These are phyloP conservation scores for Catharus bicknelli DNA, from an alignment of 2,113 vertebrate species.

Conservation along the genomic window DNA sequence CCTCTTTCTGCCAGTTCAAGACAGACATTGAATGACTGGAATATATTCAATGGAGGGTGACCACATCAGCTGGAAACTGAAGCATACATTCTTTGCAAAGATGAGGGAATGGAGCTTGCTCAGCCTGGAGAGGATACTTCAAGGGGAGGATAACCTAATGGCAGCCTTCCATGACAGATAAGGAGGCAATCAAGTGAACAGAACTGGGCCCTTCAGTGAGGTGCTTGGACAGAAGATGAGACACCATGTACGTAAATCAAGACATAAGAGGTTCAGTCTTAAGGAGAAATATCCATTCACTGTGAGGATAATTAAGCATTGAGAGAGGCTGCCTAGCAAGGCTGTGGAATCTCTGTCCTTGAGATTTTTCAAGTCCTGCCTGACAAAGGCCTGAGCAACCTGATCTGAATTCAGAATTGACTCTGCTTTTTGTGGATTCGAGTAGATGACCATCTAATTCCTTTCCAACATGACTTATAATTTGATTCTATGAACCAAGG, in stretches of 20 bases:
- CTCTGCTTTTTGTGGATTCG: background rate
- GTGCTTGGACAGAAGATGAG: background rate
- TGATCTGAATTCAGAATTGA: background rate
- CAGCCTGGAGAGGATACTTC: background rate
- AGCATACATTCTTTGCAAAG: accelerated
- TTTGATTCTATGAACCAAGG: background rate
- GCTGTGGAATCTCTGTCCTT: background rate
- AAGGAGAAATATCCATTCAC: background rate
- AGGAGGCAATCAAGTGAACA: background rate
- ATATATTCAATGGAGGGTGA: background rate
- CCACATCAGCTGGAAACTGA: background rate
- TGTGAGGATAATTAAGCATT: background rate
- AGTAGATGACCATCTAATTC: background rate
- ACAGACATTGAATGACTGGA: background rate
- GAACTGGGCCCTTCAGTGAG: background rate
- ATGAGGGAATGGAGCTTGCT: background rate
- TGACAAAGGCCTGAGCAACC: background rate
- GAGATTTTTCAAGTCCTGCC: background rate
- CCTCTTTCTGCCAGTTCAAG: background rate
- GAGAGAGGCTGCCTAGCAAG: background rate
- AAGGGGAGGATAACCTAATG: background rate
- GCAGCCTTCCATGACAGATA: background rate
- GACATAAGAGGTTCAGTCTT: background rate
- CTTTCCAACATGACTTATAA: background rate
- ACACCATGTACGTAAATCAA: background rate